phyloP scores from a whole-genome alignment of 2,888 invertebrate species.

The Leptarthrus brevirostris region DNA sequence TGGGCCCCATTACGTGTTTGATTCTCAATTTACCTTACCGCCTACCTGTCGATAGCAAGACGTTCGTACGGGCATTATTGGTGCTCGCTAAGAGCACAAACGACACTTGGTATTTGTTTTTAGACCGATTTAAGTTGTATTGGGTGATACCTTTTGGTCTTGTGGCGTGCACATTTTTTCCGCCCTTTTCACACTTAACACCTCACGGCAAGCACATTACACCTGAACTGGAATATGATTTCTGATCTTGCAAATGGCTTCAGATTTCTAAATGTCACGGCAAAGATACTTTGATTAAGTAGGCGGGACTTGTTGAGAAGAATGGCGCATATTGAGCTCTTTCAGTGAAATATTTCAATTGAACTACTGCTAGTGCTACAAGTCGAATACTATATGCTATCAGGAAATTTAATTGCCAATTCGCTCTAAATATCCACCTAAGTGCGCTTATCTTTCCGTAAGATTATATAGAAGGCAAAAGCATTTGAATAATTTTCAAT shows the following conservation, averaged over 20 bases:
- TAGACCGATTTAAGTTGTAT: constrained; percentile 17
- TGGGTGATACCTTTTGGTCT: neutral
- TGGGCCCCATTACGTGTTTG: constrained; percentile 46
- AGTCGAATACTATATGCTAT: no score
- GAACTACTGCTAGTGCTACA: neutral
- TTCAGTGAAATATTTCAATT: neutral
- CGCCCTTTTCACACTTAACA: constrained; percentile 32
- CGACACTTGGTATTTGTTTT: constrained; percentile 22
- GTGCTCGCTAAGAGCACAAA: constrained; percentile 1
- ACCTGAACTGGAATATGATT: constrained; percentile 9
- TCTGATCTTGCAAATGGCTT: constrained; percentile 7
- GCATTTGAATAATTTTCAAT: constrained; percentile 45
- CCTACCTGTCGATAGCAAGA: neutral
- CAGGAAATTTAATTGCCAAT: constrained; percentile 4
- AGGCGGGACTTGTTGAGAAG: constrained; percentile 38
- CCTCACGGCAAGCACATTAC: constrained; percentile 29
- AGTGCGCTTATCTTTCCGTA: constrained; percentile 19
- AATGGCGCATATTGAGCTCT: constrained; percentile 24
- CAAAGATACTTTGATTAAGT: constrained; percentile 18
- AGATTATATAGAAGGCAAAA: neutral
- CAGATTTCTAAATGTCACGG: constrained; percentile 3
- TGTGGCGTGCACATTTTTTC: neutral
- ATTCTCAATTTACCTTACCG: constrained; percentile 41
- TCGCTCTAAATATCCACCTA: constrained; percentile 23
- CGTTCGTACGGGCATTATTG: constrained; percentile 22